Percentiles rank a stretch among this genome's conserved stretches.
Conservation (phyloP, 2,888 invertebrate genomes). For the Baronia brevicornis region DNA sequence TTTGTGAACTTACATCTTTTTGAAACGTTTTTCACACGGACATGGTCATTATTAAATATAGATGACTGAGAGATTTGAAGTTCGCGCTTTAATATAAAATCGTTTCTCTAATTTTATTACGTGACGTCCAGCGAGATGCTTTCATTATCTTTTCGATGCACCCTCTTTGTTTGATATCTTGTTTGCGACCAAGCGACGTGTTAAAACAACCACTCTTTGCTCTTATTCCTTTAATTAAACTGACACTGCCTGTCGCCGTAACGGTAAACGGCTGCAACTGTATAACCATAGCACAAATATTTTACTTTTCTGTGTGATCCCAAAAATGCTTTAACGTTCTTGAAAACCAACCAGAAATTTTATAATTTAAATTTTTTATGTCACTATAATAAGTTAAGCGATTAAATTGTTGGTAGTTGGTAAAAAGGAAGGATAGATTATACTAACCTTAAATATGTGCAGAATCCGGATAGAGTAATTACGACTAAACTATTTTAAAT, state of each 20-base stretch:
- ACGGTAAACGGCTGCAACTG: conserved; percentile 22
- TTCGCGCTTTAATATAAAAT: conserved; percentile 44
- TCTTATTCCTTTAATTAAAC: conserved; percentile 24
- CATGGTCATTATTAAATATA: conserved; percentile 22
- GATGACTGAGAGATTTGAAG: conserved; percentile 39
- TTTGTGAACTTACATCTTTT: conserved; percentile 53
- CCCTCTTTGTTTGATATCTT: conserved; percentile 33
- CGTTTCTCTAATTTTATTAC: conserved; percentile 50
- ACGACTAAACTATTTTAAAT: no score
- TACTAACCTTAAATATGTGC: no score
- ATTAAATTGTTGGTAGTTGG: no score
- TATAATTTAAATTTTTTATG: no score
- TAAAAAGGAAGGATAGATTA: no score
- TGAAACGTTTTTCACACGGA: conserved; percentile 43
- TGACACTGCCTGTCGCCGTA: conserved; percentile 22
- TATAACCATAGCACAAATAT: conserved; percentile 4
- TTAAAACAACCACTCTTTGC: conserved; percentile 26
- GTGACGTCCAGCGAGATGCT: conserved; percentile 38
- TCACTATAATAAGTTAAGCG: no score
- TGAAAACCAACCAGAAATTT: no score
- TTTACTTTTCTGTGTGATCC: conserved; percentile 2
- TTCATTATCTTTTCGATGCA: conserved; percentile 35
- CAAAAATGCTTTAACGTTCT: conserved; percentile 9
- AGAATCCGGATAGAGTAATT: no score
- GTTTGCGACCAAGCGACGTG: conserved; percentile 29